A percentile compares a stretch with the other conserved stretches of the same genome.
Evolutionary conservation across 2,888 invertebrate species (phyloP).

Genomic region (Tetragonula carbonaria): DNA sequence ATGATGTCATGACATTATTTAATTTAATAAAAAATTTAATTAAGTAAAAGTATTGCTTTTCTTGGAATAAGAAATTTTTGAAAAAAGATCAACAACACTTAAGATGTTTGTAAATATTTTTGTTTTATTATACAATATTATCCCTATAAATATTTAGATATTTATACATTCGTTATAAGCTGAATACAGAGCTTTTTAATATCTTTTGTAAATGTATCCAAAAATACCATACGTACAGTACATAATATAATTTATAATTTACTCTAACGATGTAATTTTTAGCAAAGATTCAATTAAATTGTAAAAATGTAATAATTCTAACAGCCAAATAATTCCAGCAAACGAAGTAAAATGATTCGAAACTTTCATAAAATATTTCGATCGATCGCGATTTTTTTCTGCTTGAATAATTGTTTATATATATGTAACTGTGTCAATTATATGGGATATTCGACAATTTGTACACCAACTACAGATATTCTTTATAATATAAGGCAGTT

Average conservation of each 20-base stretch:
- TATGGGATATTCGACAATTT: background rate
- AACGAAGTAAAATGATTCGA: slow-evolving; percentile 20
- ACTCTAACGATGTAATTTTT: slow-evolving; percentile 27
- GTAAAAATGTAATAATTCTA: slow-evolving; percentile 12
- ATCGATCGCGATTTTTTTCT: slow-evolving; percentile 1
- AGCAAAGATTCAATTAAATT: slow-evolving; percentile 16
- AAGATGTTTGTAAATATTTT: slow-evolving; percentile 24
- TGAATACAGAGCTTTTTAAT: slow-evolving; percentile 45
- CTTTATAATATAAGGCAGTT: background rate
- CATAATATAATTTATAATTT: slow-evolving; percentile 45
- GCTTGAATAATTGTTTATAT: slow-evolving; percentile 28
- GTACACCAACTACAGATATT: slow-evolving; percentile 23
- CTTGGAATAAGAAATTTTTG: background rate
- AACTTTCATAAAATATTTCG: slow-evolving; percentile 14
- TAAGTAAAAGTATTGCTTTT: background rate
- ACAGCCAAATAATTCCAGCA: background rate
- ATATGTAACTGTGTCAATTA: slow-evolving; percentile 11
- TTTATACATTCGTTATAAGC: slow-evolving; percentile 55
- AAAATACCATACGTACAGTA: slow-evolving; percentile 52
- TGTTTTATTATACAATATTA: slow-evolving; percentile 51
- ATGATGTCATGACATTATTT: too few relatives aligned
- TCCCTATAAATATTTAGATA: slow-evolving; percentile 45
- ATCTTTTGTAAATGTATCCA: slow-evolving; percentile 54
- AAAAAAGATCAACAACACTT: slow-evolving; percentile 22
- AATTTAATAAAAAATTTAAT: too few relatives aligned